phyloP scores from a whole-genome alignment of 2,113 vertebrate genomes.

The Crotalus horridus region DNA sequence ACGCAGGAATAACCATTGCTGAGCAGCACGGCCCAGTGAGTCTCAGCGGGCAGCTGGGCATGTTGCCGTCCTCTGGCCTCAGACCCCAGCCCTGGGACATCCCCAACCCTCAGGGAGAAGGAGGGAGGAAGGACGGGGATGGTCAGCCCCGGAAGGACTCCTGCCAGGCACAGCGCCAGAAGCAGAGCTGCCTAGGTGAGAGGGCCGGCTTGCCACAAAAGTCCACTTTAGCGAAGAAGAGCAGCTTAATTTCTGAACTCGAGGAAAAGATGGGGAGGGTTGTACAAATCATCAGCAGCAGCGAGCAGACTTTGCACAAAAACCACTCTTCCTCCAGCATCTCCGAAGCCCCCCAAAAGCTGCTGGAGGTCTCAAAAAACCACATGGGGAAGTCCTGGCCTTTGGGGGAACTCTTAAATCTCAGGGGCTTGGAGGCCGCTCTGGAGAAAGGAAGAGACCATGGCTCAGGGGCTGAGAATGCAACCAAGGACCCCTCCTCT shows the following conservation, averaged over 20 bases:
- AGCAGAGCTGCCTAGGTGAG: constrained; percentile 10
- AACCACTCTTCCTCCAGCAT: neutral
- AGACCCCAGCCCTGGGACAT: constrained; percentile 49
- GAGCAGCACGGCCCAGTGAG: constrained; percentile 32
- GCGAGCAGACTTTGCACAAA: constrained; percentile 28
- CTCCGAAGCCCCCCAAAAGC: constrained; percentile 20
- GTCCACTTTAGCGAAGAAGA: constrained; percentile 42
- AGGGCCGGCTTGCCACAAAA: constrained; percentile 43
- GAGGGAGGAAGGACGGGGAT: constrained; percentile 40
- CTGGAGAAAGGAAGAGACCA: constrained; percentile 39
- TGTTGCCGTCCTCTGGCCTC: constrained; percentile 43
- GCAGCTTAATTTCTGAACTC: constrained; percentile 33
- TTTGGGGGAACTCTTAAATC: constrained; percentile 32
- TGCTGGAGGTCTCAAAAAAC: constrained; percentile 28
- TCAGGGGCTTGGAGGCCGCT: constrained; percentile 33
- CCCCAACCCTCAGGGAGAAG: constrained; percentile 25
- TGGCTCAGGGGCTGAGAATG: neutral
- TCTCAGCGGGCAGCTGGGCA: constrained; percentile 39
- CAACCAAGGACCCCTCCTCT: constrained; percentile 43
- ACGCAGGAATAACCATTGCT: constrained; percentile 66
- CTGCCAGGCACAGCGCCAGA: constrained; percentile 46
- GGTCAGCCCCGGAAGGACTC: constrained; percentile 1
- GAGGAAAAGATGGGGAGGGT: constrained; percentile 27
- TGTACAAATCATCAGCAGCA: constrained; percentile 21
- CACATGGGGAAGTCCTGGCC: constrained; percentile 37